Evolutionary conservation across 2,888 invertebrate species (phyloP), one percentile per base, ranked within the genome.

Genomic region (Drosophila kuntzei): DNA sequence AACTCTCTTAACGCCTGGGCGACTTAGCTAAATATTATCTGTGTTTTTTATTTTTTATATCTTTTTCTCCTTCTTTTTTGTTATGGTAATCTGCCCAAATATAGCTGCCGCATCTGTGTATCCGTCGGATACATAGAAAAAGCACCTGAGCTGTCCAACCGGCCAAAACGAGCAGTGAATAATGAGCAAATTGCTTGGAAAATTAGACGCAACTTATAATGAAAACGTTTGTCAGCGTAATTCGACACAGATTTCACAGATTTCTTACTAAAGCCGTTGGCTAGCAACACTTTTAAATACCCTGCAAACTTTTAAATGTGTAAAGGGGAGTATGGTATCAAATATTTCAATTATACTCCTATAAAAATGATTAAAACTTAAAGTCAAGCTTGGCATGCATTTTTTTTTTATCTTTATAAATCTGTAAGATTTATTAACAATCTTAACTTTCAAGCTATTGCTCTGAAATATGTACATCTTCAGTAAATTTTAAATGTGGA

Each of bases 161-260:
- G 18, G 39, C 41, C 62, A 49, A 76, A 71, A 76, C 66, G 34
- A 76, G 65, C 59, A 18, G 39, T 76, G 77, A 76, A 76, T 71
- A 71, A 76, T 73, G 76, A 50, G 78, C 64, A 72, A 67, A 66
- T 64, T 76, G 62, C 71, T 62, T 69, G 62, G 57, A 79, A 76
- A 78, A 79, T 76, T 74, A 49, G 69, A 59, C 37, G 34, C 29
- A 57, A 43, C 50, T 62, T 73, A 79, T 68, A 77, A 77, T 75
- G 64, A 76, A 79, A 83, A 86, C 83, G 87, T 83, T 88, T 83
- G 83, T 86, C 74, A 60, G 62, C 66, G 69, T 58, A 72, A 87
- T 77, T 80, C 79, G 80, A 78, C 87, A 82, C 60, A 86, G 72
- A 74, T 78, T 84, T 79, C 71, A 67, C 70, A 77, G 63, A 57